phyloP scores from a whole-genome alignment of 2,888 invertebrate species.

The Sinohyriopsis cumingii region DNA sequence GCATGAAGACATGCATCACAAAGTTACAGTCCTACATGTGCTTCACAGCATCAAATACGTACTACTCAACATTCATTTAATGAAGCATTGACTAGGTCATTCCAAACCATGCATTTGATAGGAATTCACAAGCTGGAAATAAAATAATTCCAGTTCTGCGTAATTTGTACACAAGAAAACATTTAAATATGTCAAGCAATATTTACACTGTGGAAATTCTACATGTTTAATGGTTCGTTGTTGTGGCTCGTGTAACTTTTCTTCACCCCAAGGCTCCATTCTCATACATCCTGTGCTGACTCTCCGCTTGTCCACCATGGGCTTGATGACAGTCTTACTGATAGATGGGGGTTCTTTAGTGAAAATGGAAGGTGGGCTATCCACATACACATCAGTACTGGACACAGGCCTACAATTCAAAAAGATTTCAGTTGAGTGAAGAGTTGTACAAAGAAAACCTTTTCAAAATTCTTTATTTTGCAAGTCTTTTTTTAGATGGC shows the following conservation, averaged over 20 bases:
- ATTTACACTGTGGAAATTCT: constrained; percentile 33
- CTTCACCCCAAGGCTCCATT: constrained; percentile 50
- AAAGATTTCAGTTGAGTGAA: not conserved
- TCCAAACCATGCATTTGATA: constrained; percentile 6
- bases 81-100: constrained; percentile 1
- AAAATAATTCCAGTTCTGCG: too few relatives aligned
- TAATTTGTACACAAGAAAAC: too few relatives aligned
- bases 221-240: constrained; percentile 32
- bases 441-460: too few relatives aligned
- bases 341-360: constrained; percentile 60
- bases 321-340: constrained; percentile 39
- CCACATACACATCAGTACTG: constrained; percentile 42
- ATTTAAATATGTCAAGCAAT: too few relatives aligned
- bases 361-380: constrained; percentile 58
- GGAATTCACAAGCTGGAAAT: not conserved
- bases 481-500: too few relatives aligned
- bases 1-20: too few relatives aligned
- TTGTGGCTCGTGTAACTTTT: constrained; percentile 7
- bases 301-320: constrained; percentile 75
- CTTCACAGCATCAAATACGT: too few relatives aligned
- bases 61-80: not conserved
- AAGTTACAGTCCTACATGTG: too few relatives aligned
- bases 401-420: constrained; percentile 32
- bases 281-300: constrained; percentile 87
- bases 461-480: too few relatives aligned